Evolutionary conservation across 2,797 vertebrate genomes (phyloP).

Genomic region (Iguana delicatissima): DNA sequence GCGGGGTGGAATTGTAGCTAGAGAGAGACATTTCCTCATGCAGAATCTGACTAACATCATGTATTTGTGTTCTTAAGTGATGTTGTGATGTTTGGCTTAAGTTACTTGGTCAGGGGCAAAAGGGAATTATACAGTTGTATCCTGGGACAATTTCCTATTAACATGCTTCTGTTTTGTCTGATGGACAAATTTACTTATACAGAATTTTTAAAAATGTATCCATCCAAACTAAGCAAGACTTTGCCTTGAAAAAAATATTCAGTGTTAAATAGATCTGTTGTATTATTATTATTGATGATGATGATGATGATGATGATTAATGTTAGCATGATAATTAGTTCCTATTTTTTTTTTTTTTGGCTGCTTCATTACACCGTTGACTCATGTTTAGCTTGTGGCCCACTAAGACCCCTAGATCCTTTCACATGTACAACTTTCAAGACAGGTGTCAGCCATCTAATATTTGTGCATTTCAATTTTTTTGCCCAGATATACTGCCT

Average conservation of each 20-base stretch:
- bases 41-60: not conserved
- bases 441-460: too few species aligned
- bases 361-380: too few species aligned
- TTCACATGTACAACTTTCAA: too few species aligned
- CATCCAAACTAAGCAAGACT: not conserved
- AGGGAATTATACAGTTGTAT: not conserved
- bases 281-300: too few species aligned
- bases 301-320: too few species aligned
- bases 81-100: not conserved
- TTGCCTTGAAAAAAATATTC: not conserved
- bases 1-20: not conserved
- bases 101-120: not conserved
- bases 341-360: too few species aligned
- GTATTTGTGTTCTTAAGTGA: not conserved
- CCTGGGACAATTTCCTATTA: not conserved
- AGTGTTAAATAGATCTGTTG: not conserved
- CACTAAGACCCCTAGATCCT: too few species aligned
- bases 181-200: not conserved
- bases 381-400: too few species aligned
- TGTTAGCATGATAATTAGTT: too few species aligned
- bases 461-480: too few species aligned
- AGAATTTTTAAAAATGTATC: not conserved
- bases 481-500: too few species aligned
- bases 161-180: not conserved
- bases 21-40: too few species aligned